These are phyloP conservation scores for Protosalanx chinensis DNA, from an alignment of 2,797 vertebrate genomes.

Conservation along the genomic window DNA sequence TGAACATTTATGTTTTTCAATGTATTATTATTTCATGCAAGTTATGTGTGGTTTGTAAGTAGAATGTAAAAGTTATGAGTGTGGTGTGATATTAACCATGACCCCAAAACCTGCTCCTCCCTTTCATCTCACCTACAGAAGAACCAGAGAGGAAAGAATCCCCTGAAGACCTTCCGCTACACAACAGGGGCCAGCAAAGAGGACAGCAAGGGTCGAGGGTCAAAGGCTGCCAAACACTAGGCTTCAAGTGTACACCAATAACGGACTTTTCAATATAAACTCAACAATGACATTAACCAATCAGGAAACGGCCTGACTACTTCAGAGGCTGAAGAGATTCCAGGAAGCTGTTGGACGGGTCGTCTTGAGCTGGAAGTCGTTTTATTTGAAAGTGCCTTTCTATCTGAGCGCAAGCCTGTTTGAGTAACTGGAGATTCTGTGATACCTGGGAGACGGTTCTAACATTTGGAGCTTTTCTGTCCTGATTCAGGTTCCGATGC, in stretches of 20 bases:
- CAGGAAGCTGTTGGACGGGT: too few relatives aligned
- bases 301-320: neutral
- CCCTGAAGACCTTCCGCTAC: constrained; percentile 80
- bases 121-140: constrained; percentile 45
- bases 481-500: neutral
- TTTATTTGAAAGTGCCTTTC: too few relatives aligned
- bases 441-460: too few relatives aligned
- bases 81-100: neutral
- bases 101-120: neutral
- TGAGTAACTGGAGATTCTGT: too few relatives aligned
- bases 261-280: neutral
- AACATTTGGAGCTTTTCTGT: too few relatives aligned
- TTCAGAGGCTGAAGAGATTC: too few relatives aligned
- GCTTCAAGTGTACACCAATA: neutral
- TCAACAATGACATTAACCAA: neutral
- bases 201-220: constrained; percentile 31
- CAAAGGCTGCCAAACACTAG: constrained; percentile 50
- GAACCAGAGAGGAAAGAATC: constrained; percentile 70
- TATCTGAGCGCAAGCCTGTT: too few relatives aligned
- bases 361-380: too few relatives aligned
- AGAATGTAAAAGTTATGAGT: neutral
- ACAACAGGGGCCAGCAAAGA: constrained; percentile 32
- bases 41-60: neutral
- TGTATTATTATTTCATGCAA: neutral
- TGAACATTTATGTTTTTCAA: neutral